Evolutionary conservation across 23 tunicate species (phyloP).

Genomic region (Halocynthia aurantium): DNA sequence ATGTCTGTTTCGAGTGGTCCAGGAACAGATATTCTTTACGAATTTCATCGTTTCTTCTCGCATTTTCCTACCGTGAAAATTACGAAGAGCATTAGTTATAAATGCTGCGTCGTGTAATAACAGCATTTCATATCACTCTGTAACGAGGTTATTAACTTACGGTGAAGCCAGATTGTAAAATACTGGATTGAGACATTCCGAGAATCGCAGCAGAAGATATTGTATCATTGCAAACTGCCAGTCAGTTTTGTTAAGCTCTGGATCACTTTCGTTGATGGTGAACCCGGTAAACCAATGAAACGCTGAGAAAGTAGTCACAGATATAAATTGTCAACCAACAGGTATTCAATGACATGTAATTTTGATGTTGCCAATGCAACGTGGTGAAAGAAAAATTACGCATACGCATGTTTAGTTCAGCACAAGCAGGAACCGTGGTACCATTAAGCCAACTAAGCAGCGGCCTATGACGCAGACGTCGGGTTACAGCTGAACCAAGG

Average conservation of each 20-base stretch:
- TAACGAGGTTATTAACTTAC: constrained; percentile 20
- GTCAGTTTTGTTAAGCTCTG: constrained; percentile 38
- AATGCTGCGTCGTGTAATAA: no score
- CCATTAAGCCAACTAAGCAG: no score
- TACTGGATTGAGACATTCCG: constrained; percentile 64
- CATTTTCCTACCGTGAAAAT: no score
- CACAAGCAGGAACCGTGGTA: no score
- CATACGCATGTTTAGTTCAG: no score
- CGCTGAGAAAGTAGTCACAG: constrained; percentile 23
- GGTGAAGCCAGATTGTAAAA: constrained; percentile 60
- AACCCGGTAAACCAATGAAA: constrained; percentile 68
- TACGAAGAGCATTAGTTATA: no score
- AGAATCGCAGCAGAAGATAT: constrained; percentile 48
- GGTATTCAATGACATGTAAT: background rate
- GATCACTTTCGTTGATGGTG: constrained; percentile 34
- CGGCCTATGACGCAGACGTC: no score
- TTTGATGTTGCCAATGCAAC: background rate
- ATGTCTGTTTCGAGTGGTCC: no score
- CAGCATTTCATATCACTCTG: no score
- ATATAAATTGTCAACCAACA: background rate
- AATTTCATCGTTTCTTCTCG: no score
- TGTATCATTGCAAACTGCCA: constrained; percentile 68
- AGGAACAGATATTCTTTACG: no score
- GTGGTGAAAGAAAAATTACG: background rate
- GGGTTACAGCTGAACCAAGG: no score